Evolutionary conservation across 1,140 invertebrate species (phyloP), one percentile per base, ranked within the genome.

Genomic region (Steinernema feltiae): DNA sequence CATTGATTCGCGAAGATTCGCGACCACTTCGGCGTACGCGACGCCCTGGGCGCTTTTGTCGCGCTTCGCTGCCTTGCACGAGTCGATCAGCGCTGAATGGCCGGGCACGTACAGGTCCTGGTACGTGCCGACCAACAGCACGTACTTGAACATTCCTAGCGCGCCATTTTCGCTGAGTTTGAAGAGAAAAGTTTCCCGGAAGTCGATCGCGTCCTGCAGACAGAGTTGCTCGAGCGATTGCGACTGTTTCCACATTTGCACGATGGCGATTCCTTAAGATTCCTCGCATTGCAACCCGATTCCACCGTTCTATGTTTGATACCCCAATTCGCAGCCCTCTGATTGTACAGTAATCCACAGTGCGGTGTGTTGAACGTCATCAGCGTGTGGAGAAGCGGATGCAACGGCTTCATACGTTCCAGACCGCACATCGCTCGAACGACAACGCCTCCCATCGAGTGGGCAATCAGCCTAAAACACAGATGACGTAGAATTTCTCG

Each of bases 81-180:
- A 31, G 27, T 82, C 80, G 21, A 81, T 69, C 18, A 81, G 63
- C 1, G 80, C 80, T n/a, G 79, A 82, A 48, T 82, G 81, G 3
- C 30, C 30, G 15, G 80, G 80, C 15, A 81, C 80, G 69, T 82
- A 81, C 15, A 80, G 32, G 69, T 81, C 80, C 21, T 82, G 41
- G 21, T 71, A 41, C 18, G 75, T 63, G 15, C 77, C 77, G 31
- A 78, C 73, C 12, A 78, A 53, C 15, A 78, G 69, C 15, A 78
- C 63, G 32, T 78, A 48, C 27, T 72, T 77, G 70, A 78, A 78
- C 32, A 63, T 71, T 17, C 77, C 74, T n/a, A 79, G 70, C 0
- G 77, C 74, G 48, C 63, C 35, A 30, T 78, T 78, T 32, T 30
- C 32, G n/a, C 70, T 32, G 15, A 76, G 31, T 48, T 31, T 77